Evolutionary conservation across 2,888 invertebrate species (phyloP), one percentile per base, ranked within the genome.

Genomic region (Helicoverpa assulta): DNA sequence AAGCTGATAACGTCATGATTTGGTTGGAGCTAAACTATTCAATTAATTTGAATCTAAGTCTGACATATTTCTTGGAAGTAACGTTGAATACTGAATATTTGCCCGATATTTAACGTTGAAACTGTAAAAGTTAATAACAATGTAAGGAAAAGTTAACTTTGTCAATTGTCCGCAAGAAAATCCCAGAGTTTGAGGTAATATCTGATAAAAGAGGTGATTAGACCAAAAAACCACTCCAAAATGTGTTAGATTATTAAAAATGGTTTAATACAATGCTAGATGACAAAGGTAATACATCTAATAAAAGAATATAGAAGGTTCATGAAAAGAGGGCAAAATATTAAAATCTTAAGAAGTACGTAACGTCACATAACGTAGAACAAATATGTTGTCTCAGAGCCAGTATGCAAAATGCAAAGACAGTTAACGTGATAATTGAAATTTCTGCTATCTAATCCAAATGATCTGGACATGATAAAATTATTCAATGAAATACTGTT

Each of bases 351-450:
- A 55, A 50, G 14, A 58, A 40, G 18, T 33, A 75, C 69, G 69
- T 76, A 63, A 55, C 57, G 56, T 47, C 29, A 21, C 59, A 18
- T 78, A 74, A 55, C 70, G 76, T 70, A 72, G 33, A 14, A 53
- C 57, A 78, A 81, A 78, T 74, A 83, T 78, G 61, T 74, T 57
- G 56, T 69, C 47, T 33, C 63, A 52, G 19, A 43, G 60, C 72
- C 37, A n/a, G 71, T 81, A 76, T 69, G 78, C 70, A 70, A 78
- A 78, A 76, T 60, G 33, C 16, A 58, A 1, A 43, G 19, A 29
- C 54, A 47, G 51, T 56, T 70, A 67, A 65, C 43, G 26, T 62
- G 26, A 43, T 53, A 51, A 53, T 64, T 65, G 37, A 64, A 75
- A 73, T 68, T 26, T 74, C 43, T 59, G 56, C n/a, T 65, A 68